Conservation (phyloP, 2,113 vertebrate genomes). For the Trochalopteron elliotii region DNA sequence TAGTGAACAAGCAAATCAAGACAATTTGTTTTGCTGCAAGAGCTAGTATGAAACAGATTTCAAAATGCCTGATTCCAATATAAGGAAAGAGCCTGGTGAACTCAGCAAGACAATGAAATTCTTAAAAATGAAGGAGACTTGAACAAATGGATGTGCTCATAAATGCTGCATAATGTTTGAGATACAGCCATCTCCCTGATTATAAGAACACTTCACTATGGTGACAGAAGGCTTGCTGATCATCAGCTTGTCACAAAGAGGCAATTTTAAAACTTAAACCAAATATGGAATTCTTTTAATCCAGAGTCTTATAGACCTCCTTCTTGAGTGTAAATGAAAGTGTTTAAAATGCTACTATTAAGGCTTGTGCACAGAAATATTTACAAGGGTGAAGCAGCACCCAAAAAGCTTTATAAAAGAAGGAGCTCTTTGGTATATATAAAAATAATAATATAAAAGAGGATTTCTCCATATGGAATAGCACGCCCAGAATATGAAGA, state of each 20-base stretch:
- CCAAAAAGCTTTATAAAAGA: not conserved
- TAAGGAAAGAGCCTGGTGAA: not conserved
- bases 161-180: not conserved
- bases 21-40: not conserved
- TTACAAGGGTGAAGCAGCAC: not conserved
- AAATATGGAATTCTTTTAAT: not conserved
- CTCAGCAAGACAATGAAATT: not conserved
- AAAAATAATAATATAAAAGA: not conserved
- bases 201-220: not conserved
- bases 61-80: not conserved
- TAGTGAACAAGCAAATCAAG: not conserved
- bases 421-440: not conserved
- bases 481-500: not conserved
- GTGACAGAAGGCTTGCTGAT: not conserved
- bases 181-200: not conserved
- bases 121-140: not conserved
- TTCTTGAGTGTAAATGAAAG: not conserved
- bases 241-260: not conserved
- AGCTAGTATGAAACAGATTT: not conserved
- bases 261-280: not conserved
- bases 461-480: not conserved
- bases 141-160: not conserved
- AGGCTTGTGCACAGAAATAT: not conserved
- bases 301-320: not conserved
- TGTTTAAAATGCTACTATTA: not conserved